Evolutionary conservation across 2,888 invertebrate species (phyloP), one percentile per base, ranked within the genome.

Genomic region (Agrochola lota): DNA sequence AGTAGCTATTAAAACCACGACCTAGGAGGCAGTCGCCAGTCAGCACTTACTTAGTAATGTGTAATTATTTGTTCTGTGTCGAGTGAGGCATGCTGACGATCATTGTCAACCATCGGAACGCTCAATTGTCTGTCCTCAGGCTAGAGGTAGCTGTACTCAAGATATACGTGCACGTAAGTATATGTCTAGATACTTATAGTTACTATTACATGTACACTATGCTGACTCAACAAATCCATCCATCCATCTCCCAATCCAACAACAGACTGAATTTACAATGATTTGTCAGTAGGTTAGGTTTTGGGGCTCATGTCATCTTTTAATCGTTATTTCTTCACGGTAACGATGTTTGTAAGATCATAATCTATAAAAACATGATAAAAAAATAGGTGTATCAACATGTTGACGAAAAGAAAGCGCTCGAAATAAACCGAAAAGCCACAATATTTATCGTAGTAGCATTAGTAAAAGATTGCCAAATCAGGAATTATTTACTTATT

Each of bases 381-480:
- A 78, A 17, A 71, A 40, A 40, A 40, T 49, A 35, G 20, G 30
- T 81, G n/a, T 57, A 35, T 74, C 26, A 62, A 74, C 49, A 81
- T 81, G 49, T 83, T 59, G n/a, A 60, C 49, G n/a, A 66, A 67
- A 57, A 55, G 64, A 78, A 78, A 71, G 66, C 17, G 1, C 40
- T 66, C 1, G 30, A 55, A 71, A 55, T 70, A 70, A 40, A 69
- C 49, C 43, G 49, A 81, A 72, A 60, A 20, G 20, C 17, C 60
- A 62, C 43, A 46, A 55, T 9, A 49, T 67, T 83, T 71, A 82
- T 82, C 75, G 55, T 30, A n/a, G n/a, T n/a, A n/a, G n/a, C n/a
- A n/a, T n/a, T 70, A 43, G 74, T 85, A 71, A 70, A 59, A 63
- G 55, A 85, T 85, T 71, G 59, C 17, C 69, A 63, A 85, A 82